Percentiles rank a stretch among this genome's conserved stretches.
phyloP scores from a whole-genome alignment of 1,140 invertebrate genomes.

The Cephus cinctus region DNA sequence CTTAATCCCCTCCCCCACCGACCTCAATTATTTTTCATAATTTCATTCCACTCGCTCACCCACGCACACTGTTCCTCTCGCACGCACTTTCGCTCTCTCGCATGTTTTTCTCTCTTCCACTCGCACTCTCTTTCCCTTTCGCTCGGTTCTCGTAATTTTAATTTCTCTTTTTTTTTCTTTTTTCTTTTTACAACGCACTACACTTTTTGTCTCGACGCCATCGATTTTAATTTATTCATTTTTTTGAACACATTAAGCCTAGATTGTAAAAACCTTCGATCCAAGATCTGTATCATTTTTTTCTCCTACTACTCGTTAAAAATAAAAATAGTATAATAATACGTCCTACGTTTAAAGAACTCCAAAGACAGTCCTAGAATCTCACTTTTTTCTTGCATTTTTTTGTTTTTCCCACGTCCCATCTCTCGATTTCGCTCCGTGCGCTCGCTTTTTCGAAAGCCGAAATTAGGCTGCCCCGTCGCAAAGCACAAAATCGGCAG shows the following conservation, averaged over 20 bases:
- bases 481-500: too few relatives aligned
- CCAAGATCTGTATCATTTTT: constrained; percentile 32
- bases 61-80: constrained; percentile 26
- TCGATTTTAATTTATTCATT: constrained; percentile 21
- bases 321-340: constrained; percentile 38
- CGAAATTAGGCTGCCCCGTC: too few relatives aligned
- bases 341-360: constrained; percentile 33
- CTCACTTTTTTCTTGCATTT: constrained; percentile 36
- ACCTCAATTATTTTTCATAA: too few relatives aligned
- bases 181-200: constrained; percentile 16
- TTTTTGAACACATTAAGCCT: constrained; percentile 44
- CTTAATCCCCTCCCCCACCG: constrained; percentile 24
- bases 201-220: too few relatives aligned
- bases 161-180: constrained; percentile 11
- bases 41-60: too few relatives aligned
- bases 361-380: constrained; percentile 43
- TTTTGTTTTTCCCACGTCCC: constrained; percentile 11
- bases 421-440: constrained; percentile 7
- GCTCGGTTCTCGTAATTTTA: neutral
- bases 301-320: constrained; percentile 24
- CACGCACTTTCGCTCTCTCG: constrained; percentile 21
- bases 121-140: constrained; percentile 12
- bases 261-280: constrained; percentile 46
- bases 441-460: constrained; percentile 6
- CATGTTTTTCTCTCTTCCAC: constrained; percentile 11